A percentile compares a stretch with the other conserved stretches of the same genome.
phyloP scores from a whole-genome alignment of 2,888 invertebrate species.

The Pollenia griseotomentosa region DNA sequence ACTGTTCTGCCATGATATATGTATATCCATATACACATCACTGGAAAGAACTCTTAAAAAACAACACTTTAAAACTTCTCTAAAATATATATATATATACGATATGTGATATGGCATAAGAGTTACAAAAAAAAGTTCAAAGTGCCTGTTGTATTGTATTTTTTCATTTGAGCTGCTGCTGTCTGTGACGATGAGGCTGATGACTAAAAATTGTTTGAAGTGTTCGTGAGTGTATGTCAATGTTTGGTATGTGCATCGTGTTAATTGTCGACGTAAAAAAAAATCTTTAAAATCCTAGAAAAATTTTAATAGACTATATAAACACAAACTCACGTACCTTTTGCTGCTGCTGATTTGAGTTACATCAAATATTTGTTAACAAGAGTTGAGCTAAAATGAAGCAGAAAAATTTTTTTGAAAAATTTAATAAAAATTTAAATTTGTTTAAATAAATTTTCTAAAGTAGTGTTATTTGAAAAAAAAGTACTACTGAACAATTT shows the following conservation, averaged over 20 bases:
- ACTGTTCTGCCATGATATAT: background rate
- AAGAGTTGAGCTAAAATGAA: constrained; percentile 33
- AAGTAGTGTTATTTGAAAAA: background rate
- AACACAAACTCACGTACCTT: constrained; percentile 25
- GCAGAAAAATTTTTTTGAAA: background rate
- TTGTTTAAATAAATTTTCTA: background rate
- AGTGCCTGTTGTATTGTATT: background rate
- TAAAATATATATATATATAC: constrained; percentile 13
- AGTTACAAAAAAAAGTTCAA: background rate
- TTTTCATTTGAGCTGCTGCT: constrained; percentile 3
- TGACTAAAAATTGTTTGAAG: constrained; percentile 54
- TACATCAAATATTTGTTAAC: background rate
- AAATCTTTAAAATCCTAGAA: constrained; percentile 1
- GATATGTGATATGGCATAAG: constrained; percentile 4
- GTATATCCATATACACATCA: no score
- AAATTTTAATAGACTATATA: constrained; percentile 51
- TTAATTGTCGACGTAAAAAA: constrained; percentile 52
- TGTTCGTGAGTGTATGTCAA: constrained; percentile 48
- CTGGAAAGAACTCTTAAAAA: constrained; percentile 40
- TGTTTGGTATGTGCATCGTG: constrained; percentile 52
- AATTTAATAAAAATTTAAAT: constrained; percentile 9
- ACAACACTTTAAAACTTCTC: constrained; percentile 48
- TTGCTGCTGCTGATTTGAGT: background rate
- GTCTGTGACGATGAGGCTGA: constrained; percentile 25
- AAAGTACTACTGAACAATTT: background rate